Evolutionary conservation across 1,140 invertebrate genomes (phyloP).

Genomic region (Lepidurus apus): DNA sequence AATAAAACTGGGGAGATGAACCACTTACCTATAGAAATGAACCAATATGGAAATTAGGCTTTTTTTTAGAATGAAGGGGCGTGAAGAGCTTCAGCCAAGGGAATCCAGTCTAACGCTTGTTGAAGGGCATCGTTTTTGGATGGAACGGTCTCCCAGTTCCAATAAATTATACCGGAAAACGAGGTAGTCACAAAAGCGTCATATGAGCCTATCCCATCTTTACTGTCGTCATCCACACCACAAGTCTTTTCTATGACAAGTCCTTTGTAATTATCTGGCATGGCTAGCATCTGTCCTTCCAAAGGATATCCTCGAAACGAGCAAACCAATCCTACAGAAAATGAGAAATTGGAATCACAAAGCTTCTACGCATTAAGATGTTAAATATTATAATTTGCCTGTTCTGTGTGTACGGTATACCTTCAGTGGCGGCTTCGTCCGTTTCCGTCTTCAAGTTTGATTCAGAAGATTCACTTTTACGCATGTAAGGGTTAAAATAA

Average conservation of each 20-base stretch:
- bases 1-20: constrained; percentile 52
- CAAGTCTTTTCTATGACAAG: constrained; percentile 59
- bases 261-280: constrained; percentile 61
- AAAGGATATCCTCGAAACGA: constrained; percentile 63
- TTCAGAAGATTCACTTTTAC: constrained; percentile 42
- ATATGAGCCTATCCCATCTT: constrained; percentile 50
- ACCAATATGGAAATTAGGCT: not conserved
- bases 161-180: constrained; percentile 63
- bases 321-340: constrained; percentile 47
- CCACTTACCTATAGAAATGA: not conserved
- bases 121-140: constrained; percentile 60
- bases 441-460: constrained; percentile 40
- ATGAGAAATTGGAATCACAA: not conserved
- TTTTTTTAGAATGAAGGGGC: not conserved
- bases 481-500: constrained; percentile 61
- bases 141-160: constrained; percentile 72
- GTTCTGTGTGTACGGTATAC: constrained; percentile 25
- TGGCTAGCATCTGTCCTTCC: constrained; percentile 54
- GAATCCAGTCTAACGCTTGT: constrained; percentile 67
- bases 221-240: constrained; percentile 52
- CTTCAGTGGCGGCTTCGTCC: constrained; percentile 8
- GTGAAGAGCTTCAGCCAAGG: constrained; percentile 66
- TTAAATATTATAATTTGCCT: constrained; percentile 33
- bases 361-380: not conserved
- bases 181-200: constrained; percentile 55